Evolutionary conservation across 2,797 vertebrate genomes (phyloP).

Genomic region (Sebastes dallii): DNA sequence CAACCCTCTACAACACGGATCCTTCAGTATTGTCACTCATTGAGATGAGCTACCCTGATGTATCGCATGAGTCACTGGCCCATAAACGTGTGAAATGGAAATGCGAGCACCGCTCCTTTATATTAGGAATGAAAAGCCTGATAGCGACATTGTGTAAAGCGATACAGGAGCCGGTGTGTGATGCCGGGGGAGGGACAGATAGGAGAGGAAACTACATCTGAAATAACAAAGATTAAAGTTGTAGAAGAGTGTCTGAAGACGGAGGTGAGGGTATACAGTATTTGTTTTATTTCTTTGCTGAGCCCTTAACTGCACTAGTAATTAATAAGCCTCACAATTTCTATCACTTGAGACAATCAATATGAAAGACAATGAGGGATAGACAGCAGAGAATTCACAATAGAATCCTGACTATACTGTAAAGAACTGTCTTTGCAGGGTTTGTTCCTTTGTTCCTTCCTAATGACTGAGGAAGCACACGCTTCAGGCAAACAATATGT

Average conservation of each 20-base stretch:
- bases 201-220: neutral
- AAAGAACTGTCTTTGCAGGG: neutral
- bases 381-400: neutral
- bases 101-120: neutral
- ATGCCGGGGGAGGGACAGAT: neutral
- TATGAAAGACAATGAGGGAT: neutral
- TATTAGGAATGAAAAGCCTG: slow-evolving; percentile 7
- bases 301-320: neutral
- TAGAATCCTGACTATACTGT: neutral
- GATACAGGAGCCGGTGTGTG: slow-evolving; percentile 4
- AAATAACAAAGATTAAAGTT: neutral
- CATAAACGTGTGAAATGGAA: slow-evolving; percentile 28
- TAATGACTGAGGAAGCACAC: neutral
- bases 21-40: neutral
- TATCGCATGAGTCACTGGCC: slow-evolving; percentile 14
- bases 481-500: neutral
- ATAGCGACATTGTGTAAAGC: neutral
- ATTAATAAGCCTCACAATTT: neutral
- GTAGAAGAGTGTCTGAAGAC: neutral
- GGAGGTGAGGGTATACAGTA: neutral
- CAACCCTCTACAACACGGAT: neutral
- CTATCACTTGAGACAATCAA: neutral
- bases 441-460: neutral
- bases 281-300: neutral
- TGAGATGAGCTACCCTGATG: slow-evolving; percentile 7